Base-by-base conservation (phyloP, 2,888 invertebrate species). In the Ischnura elegans region DNA sequence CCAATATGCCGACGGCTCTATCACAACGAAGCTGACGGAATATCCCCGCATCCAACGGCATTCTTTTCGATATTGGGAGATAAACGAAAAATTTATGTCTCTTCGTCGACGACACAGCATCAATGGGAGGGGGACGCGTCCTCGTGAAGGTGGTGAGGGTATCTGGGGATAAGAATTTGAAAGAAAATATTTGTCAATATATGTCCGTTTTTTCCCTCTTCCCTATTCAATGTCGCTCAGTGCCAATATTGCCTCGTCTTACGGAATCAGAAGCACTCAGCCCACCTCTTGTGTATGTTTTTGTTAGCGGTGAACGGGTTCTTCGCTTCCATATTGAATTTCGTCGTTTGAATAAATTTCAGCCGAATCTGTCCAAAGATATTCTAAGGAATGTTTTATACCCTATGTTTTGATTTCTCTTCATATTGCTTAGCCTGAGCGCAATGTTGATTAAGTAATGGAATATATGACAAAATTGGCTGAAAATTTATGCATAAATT, bases 41-140 rank as follows among this genome's bases (percentile, higher is more conserved):
- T 90, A 90, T 66, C 90, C 61, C 90, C 42, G 43, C 45, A 61
- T 90, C 45, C 86, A 46, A 36, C 90, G 90, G 61, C 90, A 90
- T 90, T 90, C 90, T 90, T 90, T 90, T 90, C 90, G 90, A 90
- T 90, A 90, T 90, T 90, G 90, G 90, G 90, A 90, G 90, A 90
- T 90, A 90, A 90, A 90, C 90, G 90, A 61, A 66, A 90, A 90
- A 90, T 90, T 90, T 90, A 90, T 90, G 90, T 90, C 55, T 61
- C 90, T 42, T 43, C 90, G 90, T n/a, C 13, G 90, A n/a, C 61
- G 90, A 90, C 43, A 61, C 36, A 90, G 43, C 25, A 25, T 13
- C 45, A 86, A 21, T 43, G 66, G 90, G 61, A 8, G 43, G 87
- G 87, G 55, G 16, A 36, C 4, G 8, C 21, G 87, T 45, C 45